These are phyloP conservation scores for Tiliacea citrago DNA, from an alignment of 2,888 invertebrate genomes.

Conservation along the genomic window DNA sequence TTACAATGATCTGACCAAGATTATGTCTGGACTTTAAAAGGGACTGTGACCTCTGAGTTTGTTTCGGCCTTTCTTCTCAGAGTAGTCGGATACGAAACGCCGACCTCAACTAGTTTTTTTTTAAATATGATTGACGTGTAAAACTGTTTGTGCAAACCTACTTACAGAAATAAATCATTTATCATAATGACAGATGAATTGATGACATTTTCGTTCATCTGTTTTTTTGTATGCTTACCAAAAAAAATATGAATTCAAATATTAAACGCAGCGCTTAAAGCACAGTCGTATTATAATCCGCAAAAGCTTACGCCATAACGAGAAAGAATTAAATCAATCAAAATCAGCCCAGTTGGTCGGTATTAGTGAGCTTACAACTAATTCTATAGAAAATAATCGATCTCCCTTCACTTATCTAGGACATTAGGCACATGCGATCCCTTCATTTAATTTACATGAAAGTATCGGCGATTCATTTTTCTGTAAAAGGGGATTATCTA, in stretches of 20 bases:
- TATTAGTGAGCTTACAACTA: constrained; percentile 73
- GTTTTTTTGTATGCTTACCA: neutral
- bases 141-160: too few species aligned
- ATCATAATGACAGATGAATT: too few species aligned
- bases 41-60: too few species aligned
- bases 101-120: too few species aligned
- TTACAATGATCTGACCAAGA: too few species aligned
- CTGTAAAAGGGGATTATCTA: constrained; percentile 88
- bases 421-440: constrained; percentile 78
- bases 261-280: neutral
- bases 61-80: too few species aligned
- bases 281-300: neutral
- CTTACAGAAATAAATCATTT: too few species aligned
- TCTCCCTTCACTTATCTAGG: constrained; percentile 72
- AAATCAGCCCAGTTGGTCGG: constrained; percentile 75
- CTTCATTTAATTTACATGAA: constrained; percentile 89
- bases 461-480: constrained; percentile 86
- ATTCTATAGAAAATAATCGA: constrained; percentile 77
- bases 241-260: neutral
- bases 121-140: too few species aligned
- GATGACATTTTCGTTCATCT: too few species aligned
- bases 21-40: too few species aligned
- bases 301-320: constrained; percentile 17
- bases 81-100: too few species aligned
- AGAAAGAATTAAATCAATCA: constrained; percentile 59